Evolutionary conservation across 2,797 vertebrate species (phyloP).

Genomic region (Pipistrellus kuhlii): DNA sequence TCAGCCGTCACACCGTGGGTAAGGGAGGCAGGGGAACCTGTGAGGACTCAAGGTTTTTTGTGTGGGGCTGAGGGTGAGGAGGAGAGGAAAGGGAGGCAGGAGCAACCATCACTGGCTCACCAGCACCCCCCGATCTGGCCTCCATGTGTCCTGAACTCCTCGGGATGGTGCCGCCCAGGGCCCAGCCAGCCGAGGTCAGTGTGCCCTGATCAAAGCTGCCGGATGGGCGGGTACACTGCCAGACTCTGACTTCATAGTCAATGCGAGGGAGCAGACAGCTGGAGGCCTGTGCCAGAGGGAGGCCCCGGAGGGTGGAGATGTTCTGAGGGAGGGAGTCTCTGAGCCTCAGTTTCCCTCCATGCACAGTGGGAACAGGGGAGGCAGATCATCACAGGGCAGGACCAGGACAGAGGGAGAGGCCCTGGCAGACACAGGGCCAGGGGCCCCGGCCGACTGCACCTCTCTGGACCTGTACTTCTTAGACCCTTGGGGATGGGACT

Average conservation of each 20-base stretch:
- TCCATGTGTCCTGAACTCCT: background rate
- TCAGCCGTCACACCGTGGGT: background rate
- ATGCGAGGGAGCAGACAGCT: background rate
- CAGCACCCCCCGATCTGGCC: background rate
- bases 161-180: background rate
- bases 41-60: background rate
- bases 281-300: background rate
- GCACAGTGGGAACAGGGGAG: background rate
- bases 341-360: slow-evolving; percentile 4
- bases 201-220: background rate
- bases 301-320: background rate
- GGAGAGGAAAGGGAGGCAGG: background rate
- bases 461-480: background rate
- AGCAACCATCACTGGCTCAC: background rate
- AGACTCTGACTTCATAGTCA: slow-evolving; percentile 36
- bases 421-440: background rate
- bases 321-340: background rate
- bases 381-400: background rate
- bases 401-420: background rate
- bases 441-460: background rate
- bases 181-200: background rate
- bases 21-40: background rate
- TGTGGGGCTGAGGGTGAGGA: background rate
- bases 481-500: background rate
- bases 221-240: background rate